Conservation (phyloP, 2,888 invertebrate species). For the Drosophila barbarae region DNA sequence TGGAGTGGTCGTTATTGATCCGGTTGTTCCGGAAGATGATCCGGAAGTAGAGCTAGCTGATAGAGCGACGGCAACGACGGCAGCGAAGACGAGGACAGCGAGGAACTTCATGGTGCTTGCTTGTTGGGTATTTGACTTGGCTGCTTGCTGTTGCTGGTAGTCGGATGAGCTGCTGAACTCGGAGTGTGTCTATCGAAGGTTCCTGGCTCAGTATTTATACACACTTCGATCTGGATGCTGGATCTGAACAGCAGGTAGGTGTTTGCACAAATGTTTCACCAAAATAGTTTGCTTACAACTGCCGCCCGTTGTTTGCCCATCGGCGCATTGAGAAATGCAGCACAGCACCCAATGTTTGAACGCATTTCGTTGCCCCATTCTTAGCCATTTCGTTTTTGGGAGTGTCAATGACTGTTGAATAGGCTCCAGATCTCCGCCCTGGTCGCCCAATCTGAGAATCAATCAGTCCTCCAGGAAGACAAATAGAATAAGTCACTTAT, state of each 20-base stretch:
- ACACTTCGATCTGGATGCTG: neutral
- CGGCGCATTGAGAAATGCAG: conserved; percentile 46
- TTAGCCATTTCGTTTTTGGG: neutral
- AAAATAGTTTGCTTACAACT: neutral
- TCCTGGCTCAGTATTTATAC: conserved; percentile 50
- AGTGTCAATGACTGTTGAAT: conserved; percentile 24
- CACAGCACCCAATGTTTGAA: conserved; percentile 27
- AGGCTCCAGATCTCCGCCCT: neutral
- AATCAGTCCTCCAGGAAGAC: neutral
- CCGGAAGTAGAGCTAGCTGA: neutral
- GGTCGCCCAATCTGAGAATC: neutral
- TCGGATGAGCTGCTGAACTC: conserved; percentile 39
- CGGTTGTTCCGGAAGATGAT: neutral
- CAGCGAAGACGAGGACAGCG: conserved; percentile 38
- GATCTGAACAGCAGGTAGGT: conserved; percentile 7
- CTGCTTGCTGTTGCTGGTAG: conserved; percentile 21
- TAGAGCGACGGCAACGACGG: conserved; percentile 16
- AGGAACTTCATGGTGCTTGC: conserved; percentile 53
- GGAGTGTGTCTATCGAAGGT: conserved; percentile 47
- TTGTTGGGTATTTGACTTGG: neutral
- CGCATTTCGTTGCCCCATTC: conserved; percentile 10
- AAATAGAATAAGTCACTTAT: neutral
- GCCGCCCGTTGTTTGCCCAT: conserved; percentile 26
- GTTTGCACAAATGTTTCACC: conserved; percentile 53
- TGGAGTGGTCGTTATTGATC: neutral